Percentiles rank a stretch among this genome's conserved stretches.
These are phyloP conservation scores for Nasonia vitripennis DNA, from an alignment of 1,140 invertebrate species.

Conservation along the genomic window DNA sequence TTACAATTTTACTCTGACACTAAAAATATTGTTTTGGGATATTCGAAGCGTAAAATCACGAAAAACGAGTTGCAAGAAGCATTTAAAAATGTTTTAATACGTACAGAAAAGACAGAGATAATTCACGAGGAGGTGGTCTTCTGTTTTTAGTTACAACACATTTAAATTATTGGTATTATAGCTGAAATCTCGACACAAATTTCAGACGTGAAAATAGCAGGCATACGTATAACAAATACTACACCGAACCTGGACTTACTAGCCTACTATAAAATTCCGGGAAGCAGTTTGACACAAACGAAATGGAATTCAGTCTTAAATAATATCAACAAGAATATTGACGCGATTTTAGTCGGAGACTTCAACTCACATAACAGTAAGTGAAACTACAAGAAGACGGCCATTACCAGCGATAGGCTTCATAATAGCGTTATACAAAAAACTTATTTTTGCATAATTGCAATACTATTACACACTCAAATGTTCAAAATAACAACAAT, in stretches of 20 bases:
- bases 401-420: not conserved
- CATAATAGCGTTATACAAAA: not conserved
- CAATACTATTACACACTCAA: not conserved
- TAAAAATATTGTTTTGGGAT: too few relatives aligned
- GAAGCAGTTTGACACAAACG: not conserved
- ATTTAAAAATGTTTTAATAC: not conserved
- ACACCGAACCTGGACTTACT: too few relatives aligned
- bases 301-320: not conserved
- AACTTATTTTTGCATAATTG: not conserved
- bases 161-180: not conserved
- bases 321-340: not conserved
- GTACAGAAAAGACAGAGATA: not conserved
- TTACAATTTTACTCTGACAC: not conserved
- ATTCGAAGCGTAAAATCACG: too few relatives aligned
- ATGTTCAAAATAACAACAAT: not conserved
- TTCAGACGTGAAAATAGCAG: not conserved
- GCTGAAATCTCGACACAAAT: not conserved
- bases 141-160: not conserved
- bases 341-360: not conserved
- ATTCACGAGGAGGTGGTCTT: not conserved
- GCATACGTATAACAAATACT: not conserved
- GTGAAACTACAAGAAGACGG: not conserved
- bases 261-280: too few relatives aligned
- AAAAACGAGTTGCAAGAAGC: not conserved
- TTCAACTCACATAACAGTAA: not conserved